Base-by-base conservation (phyloP, 2,113 vertebrate genomes). In the Phycodurus eques region DNA sequence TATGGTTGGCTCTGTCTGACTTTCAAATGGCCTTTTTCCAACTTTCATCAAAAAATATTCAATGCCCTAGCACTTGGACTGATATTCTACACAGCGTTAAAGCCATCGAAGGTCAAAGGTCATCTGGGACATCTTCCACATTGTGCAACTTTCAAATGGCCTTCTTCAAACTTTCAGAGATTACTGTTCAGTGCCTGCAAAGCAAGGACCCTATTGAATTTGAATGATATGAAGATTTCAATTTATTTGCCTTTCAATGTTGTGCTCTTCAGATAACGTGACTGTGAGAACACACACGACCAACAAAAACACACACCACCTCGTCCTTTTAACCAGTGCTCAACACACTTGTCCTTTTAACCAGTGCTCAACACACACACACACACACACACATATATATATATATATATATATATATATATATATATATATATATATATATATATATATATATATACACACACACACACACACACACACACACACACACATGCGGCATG, bases 331-430 rank as follows among this genome's bases (percentile, higher is more conserved):
- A 46, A n/a, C 43, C 63, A 46, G 63, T 27, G 63, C 43, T 22
- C n/a, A 66, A 27, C 43, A 47, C 59, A 17, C 35, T 66, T 66
- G n/a, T 46, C 20, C 63, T 46, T 66, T 66, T 66, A 46, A n/a
- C 43, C 63, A 46, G 63, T 27, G 63, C 43, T 22, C n/a, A 66
- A 15, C 53, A 22, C 53, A 54, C 5, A 19, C 49, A 19, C 15
- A 19, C 17, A 51, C 15, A n/a, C 22, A 33, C 1, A 15, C 11
- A 31, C 27, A 60, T 8, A 62, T 15, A 42, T 33, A 42, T 39
- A 39, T 39, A 27, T 27, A 27, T 27, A 27, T 27, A 27, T 27
- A 27, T 27, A 27, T 27, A 27, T 27, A 27, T 27, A 27, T 27
- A 27, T 27, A 27, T 27, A 27, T 27, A 27, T 27, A 27, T 27